Evolutionary conservation across 2,113 vertebrate genomes (phyloP), one percentile per base, ranked within the genome.

Genomic region (Cyprinodon variegatus): DNA sequence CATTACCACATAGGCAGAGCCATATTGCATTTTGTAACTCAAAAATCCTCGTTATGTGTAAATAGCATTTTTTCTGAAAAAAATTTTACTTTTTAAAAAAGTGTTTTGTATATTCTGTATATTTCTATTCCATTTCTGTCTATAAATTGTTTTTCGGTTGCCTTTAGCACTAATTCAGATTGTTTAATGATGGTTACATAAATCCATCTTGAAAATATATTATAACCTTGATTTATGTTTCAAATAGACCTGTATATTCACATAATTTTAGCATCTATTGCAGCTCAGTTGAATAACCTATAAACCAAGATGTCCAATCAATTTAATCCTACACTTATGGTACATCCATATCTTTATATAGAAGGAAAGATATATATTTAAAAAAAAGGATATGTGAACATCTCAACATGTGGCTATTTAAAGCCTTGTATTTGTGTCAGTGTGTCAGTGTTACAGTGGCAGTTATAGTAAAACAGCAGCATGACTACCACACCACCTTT

Each of bases 391-490:
- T 69, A 57, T 57, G 88, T 71, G 81, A 83, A 11, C 76, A 64
- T 73, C 78, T 90, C 86, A 39, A 48, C 79, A 85, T 48, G 50
- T 82, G 73, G 74, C 84, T 90, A 88, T 86, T 91, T 91, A 89
- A 66, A 69, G 72, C 80, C 81, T 68, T 81, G 84, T 75, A 88
- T 83, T 61, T 83, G 85, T 89, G 89, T 89, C 83, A 90, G 85
- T 84, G 88, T 90, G 88, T 87, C 89, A 89, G 81, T 74, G 88
- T 81, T 82, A 76, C 77, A 70, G 66, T 65, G 41, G 78, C 70
- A 41, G 65, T 43, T 22, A 81, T 68, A 84, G 67, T 43, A 60
- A 66, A 78, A 75, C 63, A 48, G 12, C 41, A 10, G 46, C 68
- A 37, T 37, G 9, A 15, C 72, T 73, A 8, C 43, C 13, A 43